Evolutionary conservation across 2,888 invertebrate genomes (phyloP), one percentile per base, ranked within the genome.

Genomic region (Ceramica pisi): DNA sequence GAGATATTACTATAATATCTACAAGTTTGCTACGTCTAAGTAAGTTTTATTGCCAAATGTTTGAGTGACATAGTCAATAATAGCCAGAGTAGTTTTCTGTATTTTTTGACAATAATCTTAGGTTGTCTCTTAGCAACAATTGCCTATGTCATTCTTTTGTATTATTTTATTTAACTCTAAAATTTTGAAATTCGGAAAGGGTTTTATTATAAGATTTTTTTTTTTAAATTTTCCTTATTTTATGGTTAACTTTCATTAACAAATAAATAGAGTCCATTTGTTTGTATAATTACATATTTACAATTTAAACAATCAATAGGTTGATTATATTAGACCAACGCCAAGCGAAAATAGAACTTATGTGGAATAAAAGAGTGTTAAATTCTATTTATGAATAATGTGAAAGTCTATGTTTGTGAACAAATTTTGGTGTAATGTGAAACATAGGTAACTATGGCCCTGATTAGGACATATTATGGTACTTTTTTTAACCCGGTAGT

Each of bases 211-310:
- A 56, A 66, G 16, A 21, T 26, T 19, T 53, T 56, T 57, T 64
- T 55, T 62, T 50, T 46, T n/a, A 55, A 12, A 53, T 35, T 56
- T 74, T 57, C 31, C 26, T 67, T 51, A 75, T 23, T 55, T 69
- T 70, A 78, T 83, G 80, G 82, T 79, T 72, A 79, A 79, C 76
- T 82, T 75, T 78, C 7, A 53, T 78, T 57, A 67, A 70, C 44
- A 82, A 79, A 83, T 82, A 79, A 75, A 85, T 71, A 72, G 5
- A n/a, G 48, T 63, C 12, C 14, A 65, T 71, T 44, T 74, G 21
- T 66, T 68, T 64, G 31, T 78, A 19, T 61, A 72, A 23, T 66
- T 65, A 59, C 63, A 80, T 80, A 67, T 68, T 68, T 66, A 78
- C 68, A 82, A 48, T 57, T 26, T 23, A 57, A 68, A 44, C 14